Percentiles rank a stretch among this genome's conserved stretches.
These are phyloP conservation scores for Okapia johnstoni DNA, from an alignment of 2,113 vertebrate genomes.

Conservation along the genomic window DNA sequence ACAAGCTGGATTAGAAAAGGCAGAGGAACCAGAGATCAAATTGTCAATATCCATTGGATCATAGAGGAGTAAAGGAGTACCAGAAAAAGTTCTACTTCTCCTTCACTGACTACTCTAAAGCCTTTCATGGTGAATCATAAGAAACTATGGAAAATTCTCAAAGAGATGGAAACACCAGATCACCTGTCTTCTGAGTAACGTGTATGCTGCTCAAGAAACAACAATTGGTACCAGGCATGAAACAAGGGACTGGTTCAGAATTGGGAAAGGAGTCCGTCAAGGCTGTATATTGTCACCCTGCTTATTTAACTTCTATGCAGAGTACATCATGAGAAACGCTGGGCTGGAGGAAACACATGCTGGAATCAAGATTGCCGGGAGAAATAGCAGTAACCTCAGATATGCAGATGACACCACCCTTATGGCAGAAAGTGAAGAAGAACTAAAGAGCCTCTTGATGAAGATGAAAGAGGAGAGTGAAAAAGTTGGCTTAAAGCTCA, in stretches of 20 bases:
- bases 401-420: background rate
- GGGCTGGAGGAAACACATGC: background rate
- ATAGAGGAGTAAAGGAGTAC: background rate
- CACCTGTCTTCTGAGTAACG: background rate
- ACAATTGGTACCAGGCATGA: background rate
- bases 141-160: background rate
- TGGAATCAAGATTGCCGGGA: background rate
- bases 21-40: background rate
- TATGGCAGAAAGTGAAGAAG: background rate
- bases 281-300: background rate
- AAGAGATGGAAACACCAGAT: background rate
- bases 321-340: background rate
- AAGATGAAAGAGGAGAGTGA: background rate
- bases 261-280: background rate
- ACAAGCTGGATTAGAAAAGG: background rate
- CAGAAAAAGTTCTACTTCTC: background rate
- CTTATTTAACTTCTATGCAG: background rate
- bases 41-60: background rate
- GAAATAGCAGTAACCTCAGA: background rate
- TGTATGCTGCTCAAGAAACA: background rate
- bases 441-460: background rate
- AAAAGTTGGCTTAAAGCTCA: background rate
- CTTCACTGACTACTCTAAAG: background rate
- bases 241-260: background rate
- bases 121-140: background rate